Evolutionary conservation across 2,888 invertebrate species (phyloP).

Genomic region (Drosophila vallismaia): DNA sequence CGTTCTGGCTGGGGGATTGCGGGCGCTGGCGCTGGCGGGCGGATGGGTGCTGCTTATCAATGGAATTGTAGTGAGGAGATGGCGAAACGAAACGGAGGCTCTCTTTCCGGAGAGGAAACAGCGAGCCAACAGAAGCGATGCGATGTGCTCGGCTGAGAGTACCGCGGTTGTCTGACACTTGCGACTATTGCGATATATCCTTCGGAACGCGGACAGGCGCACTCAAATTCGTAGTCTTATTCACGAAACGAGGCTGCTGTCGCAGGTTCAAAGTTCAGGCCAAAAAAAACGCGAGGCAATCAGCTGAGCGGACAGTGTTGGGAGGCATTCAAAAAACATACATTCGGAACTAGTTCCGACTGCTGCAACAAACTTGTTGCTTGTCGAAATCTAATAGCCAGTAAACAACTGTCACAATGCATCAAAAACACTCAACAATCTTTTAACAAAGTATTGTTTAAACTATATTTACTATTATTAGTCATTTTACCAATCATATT

Average conservation of each 20-base stretch:
- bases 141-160: constrained; percentile 38
- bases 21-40: constrained; percentile 6
- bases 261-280: constrained; percentile 68
- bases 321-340: not conserved
- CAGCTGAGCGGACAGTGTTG: constrained; percentile 42
- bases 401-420: not conserved
- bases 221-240: constrained; percentile 45
- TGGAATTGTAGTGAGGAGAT: constrained; percentile 48
- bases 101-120: constrained; percentile 27
- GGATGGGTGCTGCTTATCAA: constrained; percentile 63
- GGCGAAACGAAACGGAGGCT: constrained; percentile 29
- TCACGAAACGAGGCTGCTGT: constrained; percentile 30
- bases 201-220: constrained; percentile 56
- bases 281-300: constrained; percentile 45
- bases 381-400: not conserved
- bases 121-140: constrained; percentile 24
- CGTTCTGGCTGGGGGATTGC: constrained; percentile 9
- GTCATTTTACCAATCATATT: not conserved
- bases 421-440: not conserved
- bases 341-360: constrained; percentile 18
- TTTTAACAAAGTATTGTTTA: not conserved
- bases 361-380: constrained; percentile 34
- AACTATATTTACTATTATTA: not conserved
- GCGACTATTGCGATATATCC: constrained; percentile 17
- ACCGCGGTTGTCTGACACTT: constrained; percentile 35